These are phyloP conservation scores for Centrocercus urophasianus DNA, from an alignment of 2,113 vertebrate species.

Conservation along the genomic window DNA sequence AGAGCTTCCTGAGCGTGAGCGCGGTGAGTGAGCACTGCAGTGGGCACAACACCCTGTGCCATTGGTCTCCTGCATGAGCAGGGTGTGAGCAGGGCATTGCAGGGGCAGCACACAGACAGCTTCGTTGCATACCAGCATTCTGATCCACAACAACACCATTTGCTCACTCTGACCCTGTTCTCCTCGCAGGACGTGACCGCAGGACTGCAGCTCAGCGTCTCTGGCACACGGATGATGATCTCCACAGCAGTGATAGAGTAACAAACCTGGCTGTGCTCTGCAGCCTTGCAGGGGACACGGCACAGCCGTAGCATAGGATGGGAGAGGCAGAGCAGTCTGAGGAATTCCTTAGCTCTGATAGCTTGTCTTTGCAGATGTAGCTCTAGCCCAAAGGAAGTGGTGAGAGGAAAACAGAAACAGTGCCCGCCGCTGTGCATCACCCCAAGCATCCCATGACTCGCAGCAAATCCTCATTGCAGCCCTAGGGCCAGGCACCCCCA, in stretches of 20 bases:
- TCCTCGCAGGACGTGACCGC: slow-evolving; percentile 5
- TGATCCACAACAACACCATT: rapidly evolving
- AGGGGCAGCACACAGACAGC: rapidly evolving
- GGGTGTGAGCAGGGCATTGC: rapidly evolving
- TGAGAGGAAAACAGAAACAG: not conserved
- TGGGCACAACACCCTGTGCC: rapidly evolving
- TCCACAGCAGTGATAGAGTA: slow-evolving; percentile 6
- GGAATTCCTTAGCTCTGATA: not conserved
- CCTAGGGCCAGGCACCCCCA: rapidly evolving
- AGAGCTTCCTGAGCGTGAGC: slow-evolving; percentile 9
- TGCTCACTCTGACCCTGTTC: not conserved
- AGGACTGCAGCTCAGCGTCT: not conserved
- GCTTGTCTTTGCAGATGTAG: not conserved
- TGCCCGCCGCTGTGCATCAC: rapidly evolving
- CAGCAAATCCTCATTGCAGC: not conserved
- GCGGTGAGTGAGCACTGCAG: slow-evolving; percentile 3
- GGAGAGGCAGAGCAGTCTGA: rapidly evolving
- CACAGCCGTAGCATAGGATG: not conserved
- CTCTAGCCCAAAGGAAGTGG: rapidly evolving
- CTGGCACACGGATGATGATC: slow-evolving; percentile 6
- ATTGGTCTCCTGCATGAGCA: rapidly evolving
- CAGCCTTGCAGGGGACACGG: rapidly evolving
- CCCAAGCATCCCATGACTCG: rapidly evolving
- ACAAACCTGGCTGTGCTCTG: not conserved
- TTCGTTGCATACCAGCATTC: rapidly evolving